phyloP scores from a whole-genome alignment of 2,797 vertebrate genomes.

The Nasua narica region DNA sequence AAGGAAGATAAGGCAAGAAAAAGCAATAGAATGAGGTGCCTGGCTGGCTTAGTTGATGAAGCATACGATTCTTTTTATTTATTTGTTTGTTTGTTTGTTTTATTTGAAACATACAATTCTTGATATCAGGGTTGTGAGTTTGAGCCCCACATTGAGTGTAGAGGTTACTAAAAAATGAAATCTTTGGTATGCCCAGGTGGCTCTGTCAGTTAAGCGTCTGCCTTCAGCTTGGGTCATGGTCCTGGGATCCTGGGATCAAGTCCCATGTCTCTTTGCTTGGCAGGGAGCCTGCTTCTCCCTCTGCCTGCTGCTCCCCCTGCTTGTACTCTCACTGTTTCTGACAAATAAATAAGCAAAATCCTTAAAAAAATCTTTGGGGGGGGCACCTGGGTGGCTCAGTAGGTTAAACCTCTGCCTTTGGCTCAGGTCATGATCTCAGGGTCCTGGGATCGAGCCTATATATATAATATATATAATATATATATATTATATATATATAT shows the following conservation, averaged over 20 bases:
- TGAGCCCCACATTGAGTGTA: background rate
- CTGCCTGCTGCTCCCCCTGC: too few relatives aligned
- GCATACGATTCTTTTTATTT: background rate
- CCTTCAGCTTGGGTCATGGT: background rate
- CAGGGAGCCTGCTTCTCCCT: background rate
- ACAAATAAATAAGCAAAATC: too few relatives aligned
- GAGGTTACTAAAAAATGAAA: background rate
- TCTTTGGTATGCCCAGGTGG: background rate
- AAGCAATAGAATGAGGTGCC: background rate
- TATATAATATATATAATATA: too few relatives aligned
- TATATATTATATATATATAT: too few relatives aligned
- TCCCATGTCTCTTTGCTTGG: background rate
- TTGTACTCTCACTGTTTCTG: too few relatives aligned
- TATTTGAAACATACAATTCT: background rate
- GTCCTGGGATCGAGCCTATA: too few relatives aligned
- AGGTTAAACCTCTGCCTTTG: too few relatives aligned
- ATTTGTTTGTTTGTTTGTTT: too few relatives aligned
- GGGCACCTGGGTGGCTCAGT: too few relatives aligned
- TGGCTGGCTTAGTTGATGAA: background rate
- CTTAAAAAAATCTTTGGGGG: too few relatives aligned
- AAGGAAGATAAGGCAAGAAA: background rate
- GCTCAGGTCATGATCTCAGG: too few relatives aligned
- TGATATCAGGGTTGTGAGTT: background rate
- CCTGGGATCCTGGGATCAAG: background rate
- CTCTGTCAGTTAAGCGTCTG: background rate